Base-by-base conservation (phyloP, 2,797 vertebrate genomes). In the Nannoperca australis region DNA sequence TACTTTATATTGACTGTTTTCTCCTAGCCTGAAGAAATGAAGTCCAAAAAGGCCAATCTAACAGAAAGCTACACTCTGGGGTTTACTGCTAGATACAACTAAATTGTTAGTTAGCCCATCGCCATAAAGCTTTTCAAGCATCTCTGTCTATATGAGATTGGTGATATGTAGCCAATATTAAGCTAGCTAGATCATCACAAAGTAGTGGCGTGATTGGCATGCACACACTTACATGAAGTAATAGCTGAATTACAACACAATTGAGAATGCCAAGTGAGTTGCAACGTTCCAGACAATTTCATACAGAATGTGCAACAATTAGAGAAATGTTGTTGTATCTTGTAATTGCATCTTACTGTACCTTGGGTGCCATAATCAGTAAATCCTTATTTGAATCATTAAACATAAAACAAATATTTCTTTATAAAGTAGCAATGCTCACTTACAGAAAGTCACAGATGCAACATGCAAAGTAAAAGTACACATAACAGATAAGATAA, bases 1-100 rank as follows among this genome's bases (percentile, higher is more conserved):
- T 93, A 90, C 89, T 93, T 94, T 87, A 83, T 94, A 94, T 93
- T 93, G 94, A 95, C 93, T 91, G 78, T 62, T 81, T 58, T 79
- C 74, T 60, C 44, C 80, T 83, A 54, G 86, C 90, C 86, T 42
- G 32, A 64, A 82, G 88, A 76, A 50, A 70, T 62, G 36, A 34
- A 73, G 70, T 44, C 73, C 71, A 59, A 67, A 76, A 54, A 84
- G 73, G 49, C 73, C 64, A 71, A 51, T 85, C 54, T 20, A 72
- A 78, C 72, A 81, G 76, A 91, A 86, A 88, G 36, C 51, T 49
- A 69, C 62, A 66, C 70, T 84, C n/a, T 18, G 6, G 78, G 70
- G 66, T 10, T 38, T 38, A 38, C 36, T 38, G 36, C 36, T 38
- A 38, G 36, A 38, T 38, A 38, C 36, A 38, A 38, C 36, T 38